Evolutionary conservation across 2,888 invertebrate genomes (phyloP).

Genomic region (Ectobius pallidus): DNA sequence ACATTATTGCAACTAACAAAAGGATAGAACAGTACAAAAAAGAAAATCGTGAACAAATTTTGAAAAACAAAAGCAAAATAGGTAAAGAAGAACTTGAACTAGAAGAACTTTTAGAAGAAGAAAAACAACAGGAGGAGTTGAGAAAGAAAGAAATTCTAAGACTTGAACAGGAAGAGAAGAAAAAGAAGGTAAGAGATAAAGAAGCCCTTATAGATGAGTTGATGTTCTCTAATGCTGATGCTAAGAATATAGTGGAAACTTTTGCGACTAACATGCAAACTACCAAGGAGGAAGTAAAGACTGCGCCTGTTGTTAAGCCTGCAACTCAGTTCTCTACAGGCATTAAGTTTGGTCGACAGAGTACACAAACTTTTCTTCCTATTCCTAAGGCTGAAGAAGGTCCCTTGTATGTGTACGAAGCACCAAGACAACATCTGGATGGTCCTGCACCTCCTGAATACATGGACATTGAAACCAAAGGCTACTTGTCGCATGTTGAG

Average conservation of each 20-base stretch:
- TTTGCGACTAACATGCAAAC: constrained; percentile 73
- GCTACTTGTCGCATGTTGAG: constrained; percentile 79
- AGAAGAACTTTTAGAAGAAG: constrained; percentile 82
- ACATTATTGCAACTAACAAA: constrained; percentile 86
- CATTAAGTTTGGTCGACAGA: constrained; percentile 76
- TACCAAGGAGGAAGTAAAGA: constrained; percentile 64
- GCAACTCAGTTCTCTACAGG: constrained; percentile 85
- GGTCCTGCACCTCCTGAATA: constrained; percentile 76
- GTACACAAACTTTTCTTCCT: constrained; percentile 66
- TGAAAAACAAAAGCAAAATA: constrained; percentile 78
- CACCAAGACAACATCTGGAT: constrained; percentile 64
- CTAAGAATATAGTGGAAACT: constrained; percentile 82
- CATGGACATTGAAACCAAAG: constrained; percentile 66
- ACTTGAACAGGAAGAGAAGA: constrained; percentile 73
- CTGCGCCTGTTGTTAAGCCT: constrained; percentile 33
- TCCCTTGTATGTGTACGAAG: constrained; percentile 73
- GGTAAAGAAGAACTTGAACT: constrained; percentile 84
- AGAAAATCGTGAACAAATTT: constrained; percentile 84
- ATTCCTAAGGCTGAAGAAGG: constrained; percentile 78
- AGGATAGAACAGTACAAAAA: constrained; percentile 89
- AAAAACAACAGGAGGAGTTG: constrained; percentile 77
- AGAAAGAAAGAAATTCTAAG: constrained; percentile 73
- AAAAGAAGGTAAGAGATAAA: constrained; percentile 83
- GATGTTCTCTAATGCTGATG: constrained; percentile 91
- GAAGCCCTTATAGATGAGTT: constrained; percentile 94